phyloP scores from a whole-genome alignment of 2,113 vertebrate genomes.

The Eleginops maclovinus region DNA sequence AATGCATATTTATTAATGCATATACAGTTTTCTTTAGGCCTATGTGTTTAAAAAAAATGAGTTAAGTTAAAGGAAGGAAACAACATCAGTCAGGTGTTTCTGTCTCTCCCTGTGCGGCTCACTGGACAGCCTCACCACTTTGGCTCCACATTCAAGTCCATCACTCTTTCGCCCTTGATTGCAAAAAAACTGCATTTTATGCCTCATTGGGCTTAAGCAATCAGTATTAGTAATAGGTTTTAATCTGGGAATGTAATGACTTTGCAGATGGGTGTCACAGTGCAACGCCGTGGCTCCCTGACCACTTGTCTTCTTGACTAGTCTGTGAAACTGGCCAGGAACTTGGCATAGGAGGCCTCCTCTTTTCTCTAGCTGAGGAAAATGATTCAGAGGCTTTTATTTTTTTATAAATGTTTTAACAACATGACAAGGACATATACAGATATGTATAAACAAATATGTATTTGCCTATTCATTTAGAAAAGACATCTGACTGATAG shows the following conservation, averaged over 20 bases:
- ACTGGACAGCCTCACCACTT: conserved; percentile 14
- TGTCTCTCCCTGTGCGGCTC: not conserved
- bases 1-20: conserved; percentile 39
- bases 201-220: conserved; percentile 64
- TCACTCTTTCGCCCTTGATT: conserved; percentile 49
- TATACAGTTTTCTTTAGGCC: conserved; percentile 2
- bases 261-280: conserved; percentile 66
- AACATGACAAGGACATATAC: too few relatives aligned
- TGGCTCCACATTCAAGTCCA: conserved; percentile 20
- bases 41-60: conserved; percentile 39
- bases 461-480: too few relatives aligned
- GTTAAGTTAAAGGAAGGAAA: conserved; percentile 31
- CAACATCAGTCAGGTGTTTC: conserved; percentile 30
- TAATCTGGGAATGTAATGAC: conserved; percentile 64
- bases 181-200: conserved; percentile 58
- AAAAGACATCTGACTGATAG: too few relatives aligned
- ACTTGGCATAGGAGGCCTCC: not conserved
- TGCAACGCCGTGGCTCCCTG: conserved; percentile 32
- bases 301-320: conserved; percentile 55
- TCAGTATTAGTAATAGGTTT: conserved; percentile 66
- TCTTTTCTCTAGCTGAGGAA: not conserved
- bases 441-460: too few relatives aligned
- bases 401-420: too few relatives aligned
- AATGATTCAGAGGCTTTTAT: not conserved
- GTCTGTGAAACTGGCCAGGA: conserved; percentile 30